Percentiles rank a stretch among this genome's conserved stretches.
Evolutionary conservation across 2,113 vertebrate genomes (phyloP).

Genomic region (Hippoglossus stenolepis): DNA sequence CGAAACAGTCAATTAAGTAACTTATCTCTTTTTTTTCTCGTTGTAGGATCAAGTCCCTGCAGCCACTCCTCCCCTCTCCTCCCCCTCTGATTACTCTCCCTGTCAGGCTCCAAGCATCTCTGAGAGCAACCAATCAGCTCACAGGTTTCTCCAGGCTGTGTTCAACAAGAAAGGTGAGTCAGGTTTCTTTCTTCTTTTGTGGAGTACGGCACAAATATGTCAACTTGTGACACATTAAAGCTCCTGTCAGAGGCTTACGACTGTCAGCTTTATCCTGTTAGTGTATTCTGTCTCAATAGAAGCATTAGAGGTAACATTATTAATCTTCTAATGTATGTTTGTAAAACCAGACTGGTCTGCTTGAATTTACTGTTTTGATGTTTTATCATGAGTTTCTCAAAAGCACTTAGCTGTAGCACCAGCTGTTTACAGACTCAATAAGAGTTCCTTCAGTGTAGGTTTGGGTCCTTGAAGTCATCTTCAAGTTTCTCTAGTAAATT

Average conservation of each 20-base stretch:
- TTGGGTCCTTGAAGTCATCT: too few relatives aligned
- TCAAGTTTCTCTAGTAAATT: too few relatives aligned
- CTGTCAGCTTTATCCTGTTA: not conserved
- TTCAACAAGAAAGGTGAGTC: slow-evolving; percentile 96
- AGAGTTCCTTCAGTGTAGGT: too few relatives aligned
- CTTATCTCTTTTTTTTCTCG: not conserved
- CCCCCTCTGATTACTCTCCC: slow-evolving; percentile 92
- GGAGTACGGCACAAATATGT: not conserved
- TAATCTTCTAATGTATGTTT: not conserved
- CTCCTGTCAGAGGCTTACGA: not conserved
- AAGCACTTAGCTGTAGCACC: too few relatives aligned
- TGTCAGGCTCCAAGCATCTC: slow-evolving; percentile 93
- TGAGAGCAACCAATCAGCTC: slow-evolving; percentile 94
- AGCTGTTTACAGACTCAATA: not conserved
- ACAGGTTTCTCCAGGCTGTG: slow-evolving; percentile 98
- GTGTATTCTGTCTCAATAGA: not conserved
- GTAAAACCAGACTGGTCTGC: not conserved
- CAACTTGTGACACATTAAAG: not conserved
- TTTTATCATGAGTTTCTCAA: too few relatives aligned
- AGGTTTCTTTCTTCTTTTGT: not conserved
- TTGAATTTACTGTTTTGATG: not conserved
- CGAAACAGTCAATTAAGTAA: not conserved
- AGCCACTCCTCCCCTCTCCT: slow-evolving; percentile 90
- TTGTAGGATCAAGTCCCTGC: slow-evolving; percentile 87
- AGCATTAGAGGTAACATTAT: not conserved